These are phyloP conservation scores for Xiphophorus maculatus DNA, from an alignment of 2,113 vertebrate species.

Conservation along the genomic window DNA sequence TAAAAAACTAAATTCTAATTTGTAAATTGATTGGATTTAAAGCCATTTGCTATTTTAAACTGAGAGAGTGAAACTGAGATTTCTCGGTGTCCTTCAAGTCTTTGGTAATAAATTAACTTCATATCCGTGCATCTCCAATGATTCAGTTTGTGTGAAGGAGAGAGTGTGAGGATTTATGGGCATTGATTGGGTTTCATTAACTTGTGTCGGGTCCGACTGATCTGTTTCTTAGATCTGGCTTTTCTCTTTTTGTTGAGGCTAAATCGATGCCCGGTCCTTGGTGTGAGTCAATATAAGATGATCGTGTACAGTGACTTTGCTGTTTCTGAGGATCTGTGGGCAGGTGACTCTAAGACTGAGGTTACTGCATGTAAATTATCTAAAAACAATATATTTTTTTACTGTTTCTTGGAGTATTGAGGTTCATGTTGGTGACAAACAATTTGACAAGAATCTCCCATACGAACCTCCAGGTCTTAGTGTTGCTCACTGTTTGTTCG, in stretches of 20 bases:
- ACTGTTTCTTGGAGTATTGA: not conserved
- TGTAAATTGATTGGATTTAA: not conserved
- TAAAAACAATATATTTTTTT: not conserved
- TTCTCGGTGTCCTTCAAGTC: not conserved
- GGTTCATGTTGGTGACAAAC: not conserved
- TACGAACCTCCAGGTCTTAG: not conserved
- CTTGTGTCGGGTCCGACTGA: not conserved
- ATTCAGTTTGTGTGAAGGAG: constrained; percentile 5
- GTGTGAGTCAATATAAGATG: constrained; percentile 12
- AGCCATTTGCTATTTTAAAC: not conserved
- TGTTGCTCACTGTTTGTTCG: not conserved
- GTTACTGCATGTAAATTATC: constrained; percentile 21
- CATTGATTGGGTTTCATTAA: constrained; percentile 37
- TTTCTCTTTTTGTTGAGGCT: not conserved
- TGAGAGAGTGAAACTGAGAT: not conserved
- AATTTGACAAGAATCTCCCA: not conserved
- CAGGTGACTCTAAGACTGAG: constrained; percentile 17
- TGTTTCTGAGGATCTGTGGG: constrained; percentile 34
- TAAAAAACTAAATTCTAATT: not conserved
- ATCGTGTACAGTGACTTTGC: constrained; percentile 51
- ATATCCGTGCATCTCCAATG: constrained; percentile 33
- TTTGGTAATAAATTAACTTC: constrained; percentile 13
- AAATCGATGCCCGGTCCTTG: constrained; percentile 36
- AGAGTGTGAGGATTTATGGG: not conserved
- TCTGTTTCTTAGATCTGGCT: not conserved